These are phyloP conservation scores for Caranx melampygus DNA, from an alignment of 2,113 vertebrate genomes.

Conservation along the genomic window DNA sequence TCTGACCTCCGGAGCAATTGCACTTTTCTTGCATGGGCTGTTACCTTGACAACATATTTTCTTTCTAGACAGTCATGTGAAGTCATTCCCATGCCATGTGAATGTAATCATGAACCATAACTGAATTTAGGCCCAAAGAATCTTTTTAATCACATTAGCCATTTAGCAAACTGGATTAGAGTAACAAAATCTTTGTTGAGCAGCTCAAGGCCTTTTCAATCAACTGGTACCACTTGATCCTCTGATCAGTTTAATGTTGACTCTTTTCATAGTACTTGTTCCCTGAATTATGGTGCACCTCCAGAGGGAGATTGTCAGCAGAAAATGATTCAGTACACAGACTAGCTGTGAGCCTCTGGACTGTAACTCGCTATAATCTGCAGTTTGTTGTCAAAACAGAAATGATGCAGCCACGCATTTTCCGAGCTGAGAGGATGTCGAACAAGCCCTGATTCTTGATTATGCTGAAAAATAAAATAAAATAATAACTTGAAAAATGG, in stretches of 20 bases:
- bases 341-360: conserved; percentile 33
- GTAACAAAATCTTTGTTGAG: conserved; percentile 69
- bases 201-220: conserved; percentile 70
- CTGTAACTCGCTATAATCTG: conserved; percentile 34
- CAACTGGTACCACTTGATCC: conserved; percentile 69
- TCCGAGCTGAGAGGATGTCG: conserved; percentile 35
- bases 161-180: conserved; percentile 80
- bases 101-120: conserved; percentile 74
- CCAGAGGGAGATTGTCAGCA: conserved; percentile 20
- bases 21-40: conserved; percentile 45
- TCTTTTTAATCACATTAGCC: conserved; percentile 78
- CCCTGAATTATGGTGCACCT: conserved; percentile 18
- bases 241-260: conserved; percentile 64
- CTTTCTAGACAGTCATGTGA: conserved; percentile 73
- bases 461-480: conserved; percentile 37
- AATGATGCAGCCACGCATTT: conserved; percentile 38
- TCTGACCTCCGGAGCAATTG: conserved; percentile 43
- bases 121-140: conserved; percentile 72
- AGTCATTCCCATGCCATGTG: conserved; percentile 79
- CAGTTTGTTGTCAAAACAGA: conserved; percentile 52
- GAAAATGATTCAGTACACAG: conserved; percentile 36
- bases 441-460: conserved; percentile 74
- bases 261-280: conserved; percentile 44
- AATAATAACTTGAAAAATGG: conserved; percentile 10
- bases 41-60: conserved; percentile 71